phyloP scores from a whole-genome alignment of 2,113 vertebrate genomes.

The Mohoua ochrocephala region DNA sequence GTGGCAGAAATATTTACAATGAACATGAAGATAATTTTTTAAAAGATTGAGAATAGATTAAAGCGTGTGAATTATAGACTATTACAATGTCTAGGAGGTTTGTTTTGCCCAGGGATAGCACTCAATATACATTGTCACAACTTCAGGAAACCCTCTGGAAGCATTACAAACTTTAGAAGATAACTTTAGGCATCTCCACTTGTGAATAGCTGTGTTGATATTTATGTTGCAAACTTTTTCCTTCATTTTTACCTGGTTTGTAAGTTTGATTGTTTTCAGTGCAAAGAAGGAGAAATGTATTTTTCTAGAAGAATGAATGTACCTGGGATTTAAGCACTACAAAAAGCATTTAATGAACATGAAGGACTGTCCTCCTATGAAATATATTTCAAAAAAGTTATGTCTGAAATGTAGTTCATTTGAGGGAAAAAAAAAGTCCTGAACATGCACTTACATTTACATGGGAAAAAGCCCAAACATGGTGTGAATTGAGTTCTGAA shows the following conservation, averaged over 20 bases:
- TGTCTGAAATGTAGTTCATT: not conserved
- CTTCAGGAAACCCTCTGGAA: not conserved
- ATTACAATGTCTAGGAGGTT: not conserved
- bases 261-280: not conserved
- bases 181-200: not conserved
- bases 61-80: not conserved
- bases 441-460: not conserved
- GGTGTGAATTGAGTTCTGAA: not conserved
- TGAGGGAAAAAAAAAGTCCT: not conserved
- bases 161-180: not conserved
- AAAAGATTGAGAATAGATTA: not conserved
- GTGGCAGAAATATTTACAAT: not conserved
- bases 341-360: not conserved
- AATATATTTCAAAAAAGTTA: not conserved
- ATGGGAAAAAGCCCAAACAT: not conserved
- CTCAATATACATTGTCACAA: not conserved
- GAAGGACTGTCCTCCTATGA: not conserved
- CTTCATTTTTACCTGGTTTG: not conserved
- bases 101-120: not conserved
- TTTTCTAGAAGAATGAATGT: conserved; percentile 39
- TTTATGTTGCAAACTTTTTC: not conserved
- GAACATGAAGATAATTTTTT: not conserved
- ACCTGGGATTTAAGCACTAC: not conserved
- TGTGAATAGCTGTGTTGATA: not conserved
- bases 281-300: not conserved